Conservation (phyloP, 2,113 vertebrate species). For the Tautogolabrus adspersus region DNA sequence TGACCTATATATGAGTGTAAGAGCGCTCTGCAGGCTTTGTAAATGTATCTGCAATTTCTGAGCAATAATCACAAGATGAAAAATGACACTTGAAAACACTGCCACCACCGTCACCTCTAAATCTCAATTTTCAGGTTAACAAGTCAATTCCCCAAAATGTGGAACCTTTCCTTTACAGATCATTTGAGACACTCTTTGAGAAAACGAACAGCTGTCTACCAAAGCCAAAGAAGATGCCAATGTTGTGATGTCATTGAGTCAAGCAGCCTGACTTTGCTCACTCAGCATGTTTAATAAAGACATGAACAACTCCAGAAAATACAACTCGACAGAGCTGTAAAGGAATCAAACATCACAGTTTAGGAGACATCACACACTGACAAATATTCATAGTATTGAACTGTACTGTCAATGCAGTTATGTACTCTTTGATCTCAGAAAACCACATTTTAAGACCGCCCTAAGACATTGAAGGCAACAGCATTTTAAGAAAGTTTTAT, state of each 20-base stretch:
- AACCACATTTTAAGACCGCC: conserved; percentile 34
- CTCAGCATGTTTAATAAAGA: conserved; percentile 6
- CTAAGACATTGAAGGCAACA: conserved; percentile 45
- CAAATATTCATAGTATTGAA: too few relatives aligned
- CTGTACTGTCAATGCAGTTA: conserved; percentile 19
- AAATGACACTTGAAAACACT: not conserved
- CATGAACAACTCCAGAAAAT: conserved; percentile 1
- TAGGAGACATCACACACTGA: not conserved
- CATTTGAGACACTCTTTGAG: too few relatives aligned
- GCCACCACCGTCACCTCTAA: too few relatives aligned
- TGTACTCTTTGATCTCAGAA: conserved; percentile 16
- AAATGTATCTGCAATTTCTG: not conserved
- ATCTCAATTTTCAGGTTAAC: too few relatives aligned
- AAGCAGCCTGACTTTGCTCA: not conserved
- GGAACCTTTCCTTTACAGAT: too few relatives aligned
- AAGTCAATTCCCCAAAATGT: too few relatives aligned
- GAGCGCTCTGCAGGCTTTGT: not conserved
- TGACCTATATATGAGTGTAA: not conserved
- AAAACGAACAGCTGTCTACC: too few relatives aligned
- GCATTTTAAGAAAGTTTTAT: conserved; percentile 50
- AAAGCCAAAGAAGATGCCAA: not conserved
- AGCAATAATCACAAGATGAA: not conserved
- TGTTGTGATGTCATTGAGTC: not conserved
- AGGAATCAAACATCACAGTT: conserved; percentile 3
- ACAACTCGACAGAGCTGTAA: not conserved